These are phyloP conservation scores for Diadegma fenestrale DNA, from an alignment of 2,888 invertebrate species.

Conservation along the genomic window DNA sequence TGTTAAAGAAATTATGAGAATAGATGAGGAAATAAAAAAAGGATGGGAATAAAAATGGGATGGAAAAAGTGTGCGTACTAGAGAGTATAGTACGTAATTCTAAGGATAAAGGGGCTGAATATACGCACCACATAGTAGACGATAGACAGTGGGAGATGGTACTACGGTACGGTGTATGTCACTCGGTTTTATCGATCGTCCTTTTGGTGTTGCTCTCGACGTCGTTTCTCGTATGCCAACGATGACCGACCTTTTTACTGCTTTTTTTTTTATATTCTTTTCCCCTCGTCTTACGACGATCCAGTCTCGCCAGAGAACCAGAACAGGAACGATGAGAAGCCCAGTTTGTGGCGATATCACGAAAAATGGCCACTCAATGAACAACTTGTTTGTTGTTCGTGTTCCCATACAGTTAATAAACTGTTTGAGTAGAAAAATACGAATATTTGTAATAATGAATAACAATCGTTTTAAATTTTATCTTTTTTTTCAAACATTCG, in stretches of 20 bases:
- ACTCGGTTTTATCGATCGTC: conserved; percentile 67
- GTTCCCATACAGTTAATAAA: not conserved
- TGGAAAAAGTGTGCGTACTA: not conserved
- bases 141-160: conserved; percentile 11
- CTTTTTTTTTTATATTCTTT: conserved; percentile 26
- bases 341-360: conserved; percentile 13
- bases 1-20: not conserved
- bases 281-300: conserved; percentile 26
- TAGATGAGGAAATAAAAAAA: not conserved
- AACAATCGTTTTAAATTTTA: not conserved
- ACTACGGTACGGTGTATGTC: conserved; percentile 59
- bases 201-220: conserved; percentile 36
- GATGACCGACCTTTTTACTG: conserved; percentile 62
- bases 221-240: conserved; percentile 61
- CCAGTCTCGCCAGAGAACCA: conserved; percentile 1
- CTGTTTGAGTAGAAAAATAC: not conserved
- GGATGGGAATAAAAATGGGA: not conserved
- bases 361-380: conserved; percentile 19
- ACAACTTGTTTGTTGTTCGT: not conserved
- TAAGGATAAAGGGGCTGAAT: not conserved
- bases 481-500: not conserved
- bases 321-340: conserved; percentile 22
- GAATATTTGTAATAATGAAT: conserved; percentile 1
- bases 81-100: conserved; percentile 2
- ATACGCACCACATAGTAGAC: conserved; percentile 10